These are phyloP conservation scores for Scaptomyza caliginosa DNA, from an alignment of 2,888 invertebrate genomes.

Conservation along the genomic window DNA sequence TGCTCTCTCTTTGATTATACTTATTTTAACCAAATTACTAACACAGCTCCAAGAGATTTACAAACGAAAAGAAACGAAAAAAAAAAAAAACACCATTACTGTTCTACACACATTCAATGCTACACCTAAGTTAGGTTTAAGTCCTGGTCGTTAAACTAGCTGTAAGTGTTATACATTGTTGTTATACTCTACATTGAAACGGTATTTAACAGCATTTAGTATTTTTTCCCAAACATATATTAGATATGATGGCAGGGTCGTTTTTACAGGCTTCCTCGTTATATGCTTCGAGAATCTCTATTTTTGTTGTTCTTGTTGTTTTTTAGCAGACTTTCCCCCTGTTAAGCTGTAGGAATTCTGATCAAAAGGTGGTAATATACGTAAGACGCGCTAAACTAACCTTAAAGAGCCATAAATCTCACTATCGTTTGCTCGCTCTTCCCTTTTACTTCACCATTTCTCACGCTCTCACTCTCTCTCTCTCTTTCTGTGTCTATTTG, in stretches of 20 bases:
- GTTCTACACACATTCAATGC: slow-evolving; percentile 38
- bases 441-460: no score
- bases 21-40: slow-evolving; percentile 67
- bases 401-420: slow-evolving; percentile 56
- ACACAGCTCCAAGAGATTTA: slow-evolving; percentile 54
- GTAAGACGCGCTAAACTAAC: slow-evolving; percentile 78
- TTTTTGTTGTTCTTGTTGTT: slow-evolving; percentile 80
- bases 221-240: no score
- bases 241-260: slow-evolving; percentile 27
- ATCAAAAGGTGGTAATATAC: slow-evolving; percentile 70
- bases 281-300: slow-evolving; percentile 83
- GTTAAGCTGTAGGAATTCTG: slow-evolving; percentile 11
- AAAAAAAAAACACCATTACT: slow-evolving; percentile 27
- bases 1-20: slow-evolving; percentile 53
- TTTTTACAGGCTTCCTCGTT: slow-evolving; percentile 60
- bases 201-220: slow-evolving; percentile 22
- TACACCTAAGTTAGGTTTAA: slow-evolving; percentile 50
- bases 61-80: slow-evolving; percentile 8
- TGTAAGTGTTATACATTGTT: slow-evolving; percentile 39
- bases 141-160: slow-evolving; percentile 20
- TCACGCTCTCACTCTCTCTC: slow-evolving; percentile 27
- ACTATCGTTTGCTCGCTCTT: slow-evolving; percentile 43
- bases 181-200: slow-evolving; percentile 12
- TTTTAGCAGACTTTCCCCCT: slow-evolving; percentile 60
- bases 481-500: slow-evolving; percentile 27